These are phyloP conservation scores for Lepidothrix coronata DNA, from an alignment of 2,113 vertebrate species.

Conservation along the genomic window DNA sequence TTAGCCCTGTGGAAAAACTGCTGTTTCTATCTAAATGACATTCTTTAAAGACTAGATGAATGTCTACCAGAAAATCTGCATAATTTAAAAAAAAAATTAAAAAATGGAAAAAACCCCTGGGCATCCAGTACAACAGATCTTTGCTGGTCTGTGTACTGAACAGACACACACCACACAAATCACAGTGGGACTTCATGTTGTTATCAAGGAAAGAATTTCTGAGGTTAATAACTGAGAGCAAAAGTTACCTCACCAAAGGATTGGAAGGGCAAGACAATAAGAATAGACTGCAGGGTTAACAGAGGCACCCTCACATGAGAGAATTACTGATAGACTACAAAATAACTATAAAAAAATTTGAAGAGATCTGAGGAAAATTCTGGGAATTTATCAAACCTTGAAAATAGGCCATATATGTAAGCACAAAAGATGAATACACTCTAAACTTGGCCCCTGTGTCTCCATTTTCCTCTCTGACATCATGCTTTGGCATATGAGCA, in stretches of 20 bases:
- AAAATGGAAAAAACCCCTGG: fast-evolving
- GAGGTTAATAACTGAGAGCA: conserved; percentile 1
- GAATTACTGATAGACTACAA: neutral
- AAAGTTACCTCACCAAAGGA: neutral
- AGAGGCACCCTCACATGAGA: neutral
- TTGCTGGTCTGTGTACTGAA: neutral
- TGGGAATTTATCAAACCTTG: neutral
- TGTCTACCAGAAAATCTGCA: neutral
- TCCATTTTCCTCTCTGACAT: neutral
- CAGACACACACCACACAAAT: neutral
- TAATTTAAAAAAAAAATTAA: neutral
- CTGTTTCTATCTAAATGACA: neutral
- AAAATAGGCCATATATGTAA: neutral
- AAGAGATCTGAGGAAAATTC: neutral
- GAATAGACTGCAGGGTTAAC: neutral
- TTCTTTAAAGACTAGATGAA: neutral
- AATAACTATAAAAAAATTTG: neutral
- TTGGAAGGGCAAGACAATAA: neutral
- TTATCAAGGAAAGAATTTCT: neutral
- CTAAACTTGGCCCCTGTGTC: neutral
- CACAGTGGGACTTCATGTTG: neutral
- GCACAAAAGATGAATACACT: neutral
- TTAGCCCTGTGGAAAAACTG: neutral
- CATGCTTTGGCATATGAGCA: neutral
- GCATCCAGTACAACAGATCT: neutral